These are phyloP conservation scores for Panopea generosa DNA, from an alignment of 2,888 invertebrate genomes.

Conservation along the genomic window DNA sequence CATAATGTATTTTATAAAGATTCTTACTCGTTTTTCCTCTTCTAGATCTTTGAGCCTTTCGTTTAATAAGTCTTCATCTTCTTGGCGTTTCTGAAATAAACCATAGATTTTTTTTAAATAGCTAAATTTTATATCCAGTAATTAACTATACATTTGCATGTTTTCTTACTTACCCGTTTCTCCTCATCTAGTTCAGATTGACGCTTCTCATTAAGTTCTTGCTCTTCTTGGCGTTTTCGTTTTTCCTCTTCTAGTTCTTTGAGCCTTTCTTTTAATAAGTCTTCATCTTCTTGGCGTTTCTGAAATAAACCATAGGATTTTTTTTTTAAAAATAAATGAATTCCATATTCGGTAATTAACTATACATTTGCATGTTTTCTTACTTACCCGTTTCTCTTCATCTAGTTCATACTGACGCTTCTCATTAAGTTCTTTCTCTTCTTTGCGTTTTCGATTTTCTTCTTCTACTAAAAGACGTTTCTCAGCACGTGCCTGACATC, in stretches of 20 bases:
- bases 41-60: constrained; percentile 68
- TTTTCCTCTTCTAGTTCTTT: constrained; percentile 73
- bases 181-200: constrained; percentile 88
- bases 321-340: too few species aligned
- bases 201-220: constrained; percentile 87
- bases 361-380: too few species aligned
- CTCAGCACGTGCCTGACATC: constrained; percentile 85
- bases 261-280: constrained; percentile 61
- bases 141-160: too few species aligned
- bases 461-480: constrained; percentile 65
- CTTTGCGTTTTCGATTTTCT: constrained; percentile 85
- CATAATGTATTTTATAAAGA: too few species aligned
- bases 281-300: constrained; percentile 67
- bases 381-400: constrained; percentile 80
- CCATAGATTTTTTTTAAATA: too few species aligned
- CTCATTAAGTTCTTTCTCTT: constrained; percentile 86
- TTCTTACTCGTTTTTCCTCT: constrained; percentile 63
- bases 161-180: constrained; percentile 47
- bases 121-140: too few species aligned
- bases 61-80: constrained; percentile 66
- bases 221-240: constrained; percentile 86
- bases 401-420: constrained; percentile 88
- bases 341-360: too few species aligned
- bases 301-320: too few species aligned
- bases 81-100: constrained; percentile 66